These are phyloP conservation scores for Polydrusus cervinus DNA, from an alignment of 2,888 invertebrate genomes.

Conservation along the genomic window DNA sequence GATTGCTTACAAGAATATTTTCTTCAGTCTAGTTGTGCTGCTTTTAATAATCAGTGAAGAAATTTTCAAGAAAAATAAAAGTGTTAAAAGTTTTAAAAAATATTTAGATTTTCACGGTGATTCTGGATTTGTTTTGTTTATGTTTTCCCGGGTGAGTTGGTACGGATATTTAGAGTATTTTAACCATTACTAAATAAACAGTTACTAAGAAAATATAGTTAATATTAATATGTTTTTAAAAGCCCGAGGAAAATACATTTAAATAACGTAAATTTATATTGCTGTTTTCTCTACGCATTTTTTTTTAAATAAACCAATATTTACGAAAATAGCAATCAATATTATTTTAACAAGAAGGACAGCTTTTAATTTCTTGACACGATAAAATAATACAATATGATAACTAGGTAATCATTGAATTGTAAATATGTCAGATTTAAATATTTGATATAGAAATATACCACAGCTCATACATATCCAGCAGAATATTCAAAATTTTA, in stretches of 20 bases:
- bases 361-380: neutral
- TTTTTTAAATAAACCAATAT: too few relatives aligned
- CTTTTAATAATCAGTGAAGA: neutral
- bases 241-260: too few relatives aligned
- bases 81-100: constrained; percentile 14
- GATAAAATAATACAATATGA: neutral
- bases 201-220: too few relatives aligned
- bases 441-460: too few relatives aligned
- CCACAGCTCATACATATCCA: too few relatives aligned
- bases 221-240: too few relatives aligned
- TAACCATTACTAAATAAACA: neutral
- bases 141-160: neutral
- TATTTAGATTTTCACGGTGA: constrained; percentile 16
- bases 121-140: neutral
- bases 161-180: neutral
- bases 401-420: too few relatives aligned
- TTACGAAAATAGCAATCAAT: too few relatives aligned
- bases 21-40: neutral
- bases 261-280: too few relatives aligned
- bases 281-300: neutral
- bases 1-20: neutral
- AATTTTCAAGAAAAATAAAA: neutral
- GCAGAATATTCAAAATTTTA: too few relatives aligned
- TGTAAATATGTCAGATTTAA: too few relatives aligned
- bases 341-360: too few relatives aligned